Base-by-base conservation (phyloP, 2,797 vertebrate genomes). In the Sitta carolinensis region DNA sequence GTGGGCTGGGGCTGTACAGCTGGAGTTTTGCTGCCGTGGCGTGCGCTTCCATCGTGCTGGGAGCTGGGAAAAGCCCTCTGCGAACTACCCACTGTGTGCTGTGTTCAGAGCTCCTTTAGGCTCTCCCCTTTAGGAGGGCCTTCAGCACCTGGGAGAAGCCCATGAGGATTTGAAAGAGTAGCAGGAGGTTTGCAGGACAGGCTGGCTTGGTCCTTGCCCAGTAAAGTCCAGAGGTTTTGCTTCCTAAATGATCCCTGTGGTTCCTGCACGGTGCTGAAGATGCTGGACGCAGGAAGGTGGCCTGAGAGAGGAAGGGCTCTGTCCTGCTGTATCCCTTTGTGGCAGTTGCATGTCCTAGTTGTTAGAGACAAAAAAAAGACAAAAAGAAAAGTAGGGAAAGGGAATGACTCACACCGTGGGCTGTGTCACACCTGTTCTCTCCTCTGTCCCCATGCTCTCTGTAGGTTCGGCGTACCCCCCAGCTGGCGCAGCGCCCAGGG, bases 341-440 rank as follows among this genome's bases (percentile, higher is more conserved):
- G 52, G 78, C 94, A 93, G 69, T 52, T 93, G 91, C 87, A 62
- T 78, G 80, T 72, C 84, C 77, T 70, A 88, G 74, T 73, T 86
- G 67, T 45, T 73, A 84, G 80, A 50, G 9, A 7, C 22, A 38
- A 40, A 11, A 32, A 21, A 9, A 18, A 36, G 25, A 5, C 9
- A 20, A 26, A 51, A 30, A 50, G 61, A 14, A 11, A n/a, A 63
- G 29, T 70, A 80, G 86, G 78, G 7, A 84, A 75, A 88, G 87
- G 80, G 82, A 50, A 59, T 69, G 85, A 90, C 87, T 96, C 89
- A 13, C 90, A 91, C 92, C 2, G 51, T 88, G 97, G 98, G 97
- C 97, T 93, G 32, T 98, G 97, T 98, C 97, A 98, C 98, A 98
- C 96, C 97, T 98, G 96, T 98, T 97, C 97, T 98, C 97, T 97